phyloP scores from a whole-genome alignment of 37 sponge, comb jelly and placozoan species.

The Cliona cf. orientalis region DNA sequence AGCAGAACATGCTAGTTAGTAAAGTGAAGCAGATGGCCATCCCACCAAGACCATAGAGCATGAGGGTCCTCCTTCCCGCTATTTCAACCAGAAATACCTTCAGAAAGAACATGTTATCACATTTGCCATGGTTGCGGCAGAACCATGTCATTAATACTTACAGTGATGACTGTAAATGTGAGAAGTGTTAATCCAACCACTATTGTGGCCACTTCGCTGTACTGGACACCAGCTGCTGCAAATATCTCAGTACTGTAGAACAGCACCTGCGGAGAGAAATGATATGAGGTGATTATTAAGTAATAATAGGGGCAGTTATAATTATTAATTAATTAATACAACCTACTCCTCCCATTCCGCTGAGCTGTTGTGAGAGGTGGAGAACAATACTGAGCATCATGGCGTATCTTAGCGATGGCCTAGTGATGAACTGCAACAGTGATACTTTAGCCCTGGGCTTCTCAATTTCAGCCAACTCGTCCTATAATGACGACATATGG shows the following conservation, averaged over 20 bases:
- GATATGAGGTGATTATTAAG: not conserved
- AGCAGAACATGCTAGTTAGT: constrained; percentile 64
- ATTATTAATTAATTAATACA: too few species aligned
- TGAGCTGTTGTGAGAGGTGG: constrained; percentile 64
- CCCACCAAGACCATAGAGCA: constrained; percentile 74
- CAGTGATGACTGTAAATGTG: constrained; percentile 43
- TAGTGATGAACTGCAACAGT: constrained; percentile 23
- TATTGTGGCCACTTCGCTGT: constrained; percentile 46
- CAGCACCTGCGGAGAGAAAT: constrained; percentile 32
- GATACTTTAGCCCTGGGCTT: not conserved
- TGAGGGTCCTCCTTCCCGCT: constrained; percentile 54
- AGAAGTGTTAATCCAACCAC: constrained; percentile 29
- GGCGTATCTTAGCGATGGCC: constrained; percentile 20
- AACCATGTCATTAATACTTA: too few species aligned
- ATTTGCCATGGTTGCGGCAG: not conserved
- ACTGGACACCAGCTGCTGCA: constrained; percentile 39
- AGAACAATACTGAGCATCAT: constrained; percentile 38
- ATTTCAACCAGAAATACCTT: constrained; percentile 66
- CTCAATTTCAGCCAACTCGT: too few species aligned
- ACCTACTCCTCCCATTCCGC: constrained; percentile 60
- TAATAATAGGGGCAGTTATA: too few species aligned
- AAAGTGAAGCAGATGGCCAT: constrained; percentile 66
- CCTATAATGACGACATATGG: too few species aligned
- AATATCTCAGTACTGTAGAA: constrained; percentile 64
- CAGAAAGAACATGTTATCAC: not conserved